These are phyloP conservation scores for Caloenas nicobarica DNA, from an alignment of 2,113 vertebrate species.

Conservation along the genomic window DNA sequence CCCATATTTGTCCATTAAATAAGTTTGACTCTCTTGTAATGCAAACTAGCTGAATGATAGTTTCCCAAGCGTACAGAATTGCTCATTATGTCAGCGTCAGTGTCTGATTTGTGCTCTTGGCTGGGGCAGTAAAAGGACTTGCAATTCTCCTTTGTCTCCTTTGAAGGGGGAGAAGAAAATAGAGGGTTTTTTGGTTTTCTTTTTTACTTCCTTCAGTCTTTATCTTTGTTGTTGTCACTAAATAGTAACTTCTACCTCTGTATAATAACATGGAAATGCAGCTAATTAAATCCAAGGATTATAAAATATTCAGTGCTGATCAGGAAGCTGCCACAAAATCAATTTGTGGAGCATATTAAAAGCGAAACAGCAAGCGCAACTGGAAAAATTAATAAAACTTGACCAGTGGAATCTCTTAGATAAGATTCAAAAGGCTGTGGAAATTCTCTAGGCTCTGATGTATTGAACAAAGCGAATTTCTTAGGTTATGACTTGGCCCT, in stretches of 20 bases:
- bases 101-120: not conserved
- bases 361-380: conserved; percentile 2
- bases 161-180: not conserved
- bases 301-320: not conserved
- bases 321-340: conserved; percentile 3
- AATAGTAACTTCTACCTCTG: not conserved
- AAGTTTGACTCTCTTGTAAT: not conserved
- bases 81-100: not conserved
- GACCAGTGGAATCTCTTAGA: not conserved
- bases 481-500: not conserved
- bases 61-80: not conserved
- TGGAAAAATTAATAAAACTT: conserved; percentile 26
- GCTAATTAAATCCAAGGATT: not conserved
- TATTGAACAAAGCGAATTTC: not conserved
- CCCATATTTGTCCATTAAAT: not conserved
- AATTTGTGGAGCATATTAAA: not conserved
- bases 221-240: not conserved
- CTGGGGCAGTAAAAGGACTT: not conserved
- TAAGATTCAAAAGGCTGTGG: not conserved
- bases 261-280: not conserved
- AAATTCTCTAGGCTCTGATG: not conserved
- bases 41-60: not conserved
- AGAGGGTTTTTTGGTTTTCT: not conserved
- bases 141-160: not conserved
- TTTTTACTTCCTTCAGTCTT: not conserved